Base-by-base conservation (phyloP, 2,113 vertebrate species). In the Cottus gobio region DNA sequence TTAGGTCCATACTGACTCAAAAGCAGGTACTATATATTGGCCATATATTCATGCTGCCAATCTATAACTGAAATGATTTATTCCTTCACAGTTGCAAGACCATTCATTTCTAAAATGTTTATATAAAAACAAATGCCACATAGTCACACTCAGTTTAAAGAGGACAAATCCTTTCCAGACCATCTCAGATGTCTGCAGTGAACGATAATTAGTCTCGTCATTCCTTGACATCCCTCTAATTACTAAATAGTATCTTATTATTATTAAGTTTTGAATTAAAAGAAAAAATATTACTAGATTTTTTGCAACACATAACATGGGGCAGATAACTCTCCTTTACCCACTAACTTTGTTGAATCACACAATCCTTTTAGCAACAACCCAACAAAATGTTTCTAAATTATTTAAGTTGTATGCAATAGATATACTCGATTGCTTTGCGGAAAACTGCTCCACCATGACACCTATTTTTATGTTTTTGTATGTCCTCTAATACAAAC, bases 401-500 rank as follows among this genome's bases (percentile, higher is more conserved):
- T 22, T 2, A 5, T 77, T 60, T 13, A 10, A 56, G 16, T 24
- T 34, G 0, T 57, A 77, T 54, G n/a, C 31, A 60, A 16, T 64
- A 42, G 1, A 58, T 67, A 31, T 24, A 26, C n/a, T 57, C 0
- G 6, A 50, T 37, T 68, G 15, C 46, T 74, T 54, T 26, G 31
- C 5, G 24, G 18, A 74, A 58, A 56, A 48, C 8, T 69, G 34
- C 44, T 67, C 31, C 31, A 71, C 9, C 71, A 37, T 71, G n/a
- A 1, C 13, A 83, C 74, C 63, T 44, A 75, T 74, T 65, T 22
- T 30, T 58, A 30, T 80, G 56, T 66, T 79, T 68, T 72, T 86
- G 67, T 84, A 89, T 56, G 80, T 91, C 76, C 84, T 86, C 90
- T 94, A 92, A 92, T 84, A 85, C 76, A 81, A 89, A 79, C 82